Evolutionary conservation across 2,113 vertebrate genomes (phyloP), one percentile per base, ranked within the genome.

Genomic region (Elachura formosa): DNA sequence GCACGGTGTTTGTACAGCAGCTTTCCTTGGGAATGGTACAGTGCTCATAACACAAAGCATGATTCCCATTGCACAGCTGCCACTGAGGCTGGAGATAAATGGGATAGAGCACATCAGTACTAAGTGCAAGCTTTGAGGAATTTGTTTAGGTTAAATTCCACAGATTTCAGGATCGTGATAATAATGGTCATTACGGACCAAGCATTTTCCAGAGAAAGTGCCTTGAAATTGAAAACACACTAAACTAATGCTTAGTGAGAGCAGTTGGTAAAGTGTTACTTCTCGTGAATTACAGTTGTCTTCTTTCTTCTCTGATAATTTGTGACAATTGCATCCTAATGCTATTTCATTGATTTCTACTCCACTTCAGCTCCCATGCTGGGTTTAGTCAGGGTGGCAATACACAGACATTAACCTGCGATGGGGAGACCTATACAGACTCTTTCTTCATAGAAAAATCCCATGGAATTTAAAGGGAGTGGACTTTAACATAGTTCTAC

Each of bases 321-420:
- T 97, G 96, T 63, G 74, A 93, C 97, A 98, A 98, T 95, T 98
- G 97, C 95, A 96, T 97, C 96, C 93, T 95, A 97, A 98, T 96
- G 91, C 82, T 93, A 90, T 95, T 94, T 95, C 96, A 95, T 92
- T 97, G 97, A 97, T 98, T 98, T 97, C 96, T 96, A 87, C 96
- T 96, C 81, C 92, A 91, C 90, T 97, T 75, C 83, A 59, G 94
- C 91, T 94, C 96, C 94, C 98, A 96, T 83, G 97, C 98, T 97
- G 97, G 82, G 96, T 95, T 87, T 90, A 96, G 94, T 64, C 48
- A 52, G 93, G 93, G 91, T 97, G 95, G 96, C 91, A 92, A 96
- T 66, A 95, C 76, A 85, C 48, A 90, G 84, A 84, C 54, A 55
- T 63, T 89, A 90, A 94, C 74, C 92, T 93, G 81, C 93, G 66